A percentile compares a stretch with the other conserved stretches of the same genome.
Evolutionary conservation across 2,113 vertebrate species (phyloP).

Genomic region (Capreolus pygargus): DNA sequence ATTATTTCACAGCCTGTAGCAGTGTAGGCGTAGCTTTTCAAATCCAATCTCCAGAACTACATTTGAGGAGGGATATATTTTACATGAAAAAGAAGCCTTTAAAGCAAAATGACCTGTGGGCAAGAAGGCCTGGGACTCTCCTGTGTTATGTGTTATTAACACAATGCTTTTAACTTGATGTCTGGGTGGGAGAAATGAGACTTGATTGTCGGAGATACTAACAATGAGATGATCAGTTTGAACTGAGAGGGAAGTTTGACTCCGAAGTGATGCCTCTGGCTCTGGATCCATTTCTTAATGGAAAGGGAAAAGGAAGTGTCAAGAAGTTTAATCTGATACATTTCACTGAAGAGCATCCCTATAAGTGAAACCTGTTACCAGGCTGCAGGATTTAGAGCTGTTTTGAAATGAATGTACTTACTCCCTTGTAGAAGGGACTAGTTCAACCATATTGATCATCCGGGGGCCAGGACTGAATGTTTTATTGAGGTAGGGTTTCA

Average conservation of each 20-base stretch:
- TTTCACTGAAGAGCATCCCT: slow-evolving; percentile 37
- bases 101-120: slow-evolving; percentile 61
- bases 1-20: slow-evolving; percentile 81
- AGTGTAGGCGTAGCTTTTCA: slow-evolving; percentile 67
- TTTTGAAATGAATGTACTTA: background rate
- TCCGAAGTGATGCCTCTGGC: background rate
- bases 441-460: background rate
- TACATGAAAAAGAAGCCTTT: slow-evolving; percentile 75
- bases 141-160: slow-evolving; percentile 66
- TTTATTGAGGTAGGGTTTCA: slow-evolving; percentile 30
- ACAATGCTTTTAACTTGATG: slow-evolving; percentile 66
- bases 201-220: slow-evolving; percentile 47
- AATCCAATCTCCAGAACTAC: slow-evolving; percentile 54
- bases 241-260: background rate
- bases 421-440: background rate
- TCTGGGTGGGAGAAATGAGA: slow-evolving; percentile 56
- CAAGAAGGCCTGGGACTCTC: slow-evolving; percentile 60
- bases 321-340: slow-evolving; percentile 36
- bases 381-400: background rate
- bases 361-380: slow-evolving; percentile 57
- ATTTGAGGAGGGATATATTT: slow-evolving; percentile 71
- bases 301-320: slow-evolving; percentile 42
- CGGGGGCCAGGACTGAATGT: background rate
- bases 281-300: slow-evolving; percentile 49
- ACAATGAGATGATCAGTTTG: slow-evolving; percentile 60